phyloP scores from a whole-genome alignment of 2,113 vertebrate genomes.

The Drymodes brunneopygia region DNA sequence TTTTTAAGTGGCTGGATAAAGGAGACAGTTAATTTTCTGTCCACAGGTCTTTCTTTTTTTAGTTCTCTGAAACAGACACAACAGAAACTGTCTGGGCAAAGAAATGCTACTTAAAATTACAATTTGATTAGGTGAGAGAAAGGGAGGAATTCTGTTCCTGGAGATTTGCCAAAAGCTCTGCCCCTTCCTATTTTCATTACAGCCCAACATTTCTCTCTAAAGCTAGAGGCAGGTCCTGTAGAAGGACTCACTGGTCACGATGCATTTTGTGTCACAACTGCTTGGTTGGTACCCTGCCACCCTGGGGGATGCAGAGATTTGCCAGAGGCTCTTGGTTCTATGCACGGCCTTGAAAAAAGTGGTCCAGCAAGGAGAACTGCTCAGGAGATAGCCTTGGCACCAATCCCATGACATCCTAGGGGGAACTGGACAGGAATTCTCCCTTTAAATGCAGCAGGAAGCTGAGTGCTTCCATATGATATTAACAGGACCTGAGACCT shows the following conservation, averaged over 20 bases:
- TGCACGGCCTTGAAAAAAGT: neutral
- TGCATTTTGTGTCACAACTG: neutral
- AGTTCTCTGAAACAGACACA: neutral
- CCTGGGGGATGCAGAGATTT: neutral
- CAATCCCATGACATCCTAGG: neutral
- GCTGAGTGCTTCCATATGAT: neutral
- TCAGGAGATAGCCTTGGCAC: neutral
- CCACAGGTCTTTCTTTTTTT: fast-evolving
- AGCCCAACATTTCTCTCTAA: neutral
- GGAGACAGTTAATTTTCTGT: neutral
- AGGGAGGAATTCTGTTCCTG: neutral
- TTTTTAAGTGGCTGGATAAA: neutral
- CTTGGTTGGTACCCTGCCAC: neutral
- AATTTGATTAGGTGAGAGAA: neutral
- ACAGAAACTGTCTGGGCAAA: neutral
- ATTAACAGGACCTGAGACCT: neutral
- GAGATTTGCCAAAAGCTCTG: neutral
- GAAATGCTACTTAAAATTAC: neutral
- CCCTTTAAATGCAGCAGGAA: neutral
- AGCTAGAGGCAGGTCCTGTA: neutral
- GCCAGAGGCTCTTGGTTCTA: neutral
- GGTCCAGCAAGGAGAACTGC: neutral
- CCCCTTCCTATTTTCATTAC: neutral
- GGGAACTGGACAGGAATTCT: neutral
- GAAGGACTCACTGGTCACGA: neutral